Percentiles rank a stretch among this genome's conserved stretches.
phyloP scores from a whole-genome alignment of 2,113 vertebrate species.

The Catharus bicknelli region DNA sequence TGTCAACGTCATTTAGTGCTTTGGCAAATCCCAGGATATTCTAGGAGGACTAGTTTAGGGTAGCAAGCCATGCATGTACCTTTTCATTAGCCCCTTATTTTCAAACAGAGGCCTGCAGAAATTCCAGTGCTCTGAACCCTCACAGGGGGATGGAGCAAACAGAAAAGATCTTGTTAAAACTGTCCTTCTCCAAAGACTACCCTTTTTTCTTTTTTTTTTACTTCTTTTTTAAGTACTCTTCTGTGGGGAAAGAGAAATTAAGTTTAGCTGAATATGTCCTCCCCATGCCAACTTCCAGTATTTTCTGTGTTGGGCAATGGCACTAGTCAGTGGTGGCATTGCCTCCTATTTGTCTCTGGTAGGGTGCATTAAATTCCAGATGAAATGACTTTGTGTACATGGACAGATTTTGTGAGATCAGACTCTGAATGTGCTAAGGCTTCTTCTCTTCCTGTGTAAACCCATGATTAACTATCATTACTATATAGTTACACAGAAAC shows the following conservation, averaged over 20 bases:
- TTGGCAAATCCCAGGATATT: conserved; percentile 66
- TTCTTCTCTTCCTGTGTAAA: not conserved
- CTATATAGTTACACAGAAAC: not conserved
- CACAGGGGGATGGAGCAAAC: conserved; percentile 56
- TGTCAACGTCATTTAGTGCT: conserved; percentile 62
- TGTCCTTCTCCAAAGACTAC: conserved; percentile 51
- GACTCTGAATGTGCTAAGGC: not conserved
- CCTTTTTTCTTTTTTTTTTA: not conserved
- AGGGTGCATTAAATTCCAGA: not conserved
- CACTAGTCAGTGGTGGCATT: not conserved
- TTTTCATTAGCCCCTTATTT: conserved; percentile 67
- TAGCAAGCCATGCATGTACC: conserved; percentile 45
- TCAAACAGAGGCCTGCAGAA: conserved; percentile 52
- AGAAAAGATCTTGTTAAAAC: conserved; percentile 66
- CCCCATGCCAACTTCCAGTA: not conserved
- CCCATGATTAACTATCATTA: not conserved
- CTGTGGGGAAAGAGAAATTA: not conserved
- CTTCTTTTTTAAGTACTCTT: not conserved
- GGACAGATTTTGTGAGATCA: not conserved
- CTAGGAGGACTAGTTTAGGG: conserved; percentile 56
- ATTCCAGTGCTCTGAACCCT: conserved; percentile 56
- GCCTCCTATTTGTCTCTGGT: not conserved
- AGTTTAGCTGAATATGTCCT: not conserved
- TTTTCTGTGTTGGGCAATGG: not conserved
- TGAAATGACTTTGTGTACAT: not conserved